Evolutionary conservation across 2,888 invertebrate genomes (phyloP), one percentile per base, ranked within the genome.

Genomic region (Sisyra nigra): DNA sequence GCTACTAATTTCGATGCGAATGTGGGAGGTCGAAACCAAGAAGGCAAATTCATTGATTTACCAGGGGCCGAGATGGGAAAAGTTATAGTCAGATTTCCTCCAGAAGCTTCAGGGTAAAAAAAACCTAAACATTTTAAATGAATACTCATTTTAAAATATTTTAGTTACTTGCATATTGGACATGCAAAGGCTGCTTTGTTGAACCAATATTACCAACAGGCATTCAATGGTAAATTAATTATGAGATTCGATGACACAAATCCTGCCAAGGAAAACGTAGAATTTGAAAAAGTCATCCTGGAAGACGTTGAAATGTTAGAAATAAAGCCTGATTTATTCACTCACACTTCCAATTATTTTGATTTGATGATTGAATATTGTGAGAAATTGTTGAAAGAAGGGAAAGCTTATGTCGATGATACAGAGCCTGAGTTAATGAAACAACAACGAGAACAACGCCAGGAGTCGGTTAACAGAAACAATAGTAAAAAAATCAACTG

Each of bases 231-330:
- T 0, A 85, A 84, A 58, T 73, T 98, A 1, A 85, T 99, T 47
- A 92, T 99, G 93, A 75, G 98, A 50, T 99, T 99, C 61, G 98
- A 99, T 65, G 98, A 99, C 60, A 99, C 98, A 4, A 99, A 99
- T 66, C 98, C 98, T 3, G 97, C 94, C 10, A 98, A 98, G 59
- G 98, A 98, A 59, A 89, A 92, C 54, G 84, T 82, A 1, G 88
- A 97, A 51, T 99, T 93, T 66, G 98, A 98, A 60, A 79, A 94
- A 70, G 94, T 92, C 0, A 99, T 99, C 54, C 63, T 96, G 43
- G 87, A 92, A 59, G 98, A 99, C 63, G 71, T 99, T 19, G 74
- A 80, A 48, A 71, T 94, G 76, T 62, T 99, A 40, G 78, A 94
- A 57, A 83, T 99, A 43, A 85, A 88, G 55, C 91, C 92, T 0